phyloP scores from a whole-genome alignment of 2,113 vertebrate species.

The Caloenas nicobarica region DNA sequence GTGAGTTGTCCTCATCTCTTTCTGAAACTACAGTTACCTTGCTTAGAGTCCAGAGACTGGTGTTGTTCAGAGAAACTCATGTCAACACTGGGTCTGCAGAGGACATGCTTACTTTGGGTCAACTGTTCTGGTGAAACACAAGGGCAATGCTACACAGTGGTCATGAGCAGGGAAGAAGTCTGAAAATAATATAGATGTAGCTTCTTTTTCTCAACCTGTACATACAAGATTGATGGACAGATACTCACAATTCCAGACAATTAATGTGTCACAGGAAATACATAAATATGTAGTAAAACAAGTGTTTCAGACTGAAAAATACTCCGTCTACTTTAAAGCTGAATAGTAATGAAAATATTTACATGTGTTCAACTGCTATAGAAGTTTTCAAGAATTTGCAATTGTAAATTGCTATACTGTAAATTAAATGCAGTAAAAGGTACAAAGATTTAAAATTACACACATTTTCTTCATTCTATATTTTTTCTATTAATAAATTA shows the following conservation, averaged over 20 bases:
- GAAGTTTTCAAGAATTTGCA: not conserved
- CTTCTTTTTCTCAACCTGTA: not conserved
- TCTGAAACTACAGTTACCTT: not conserved
- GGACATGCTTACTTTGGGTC: fast-evolving
- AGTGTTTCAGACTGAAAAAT: not conserved
- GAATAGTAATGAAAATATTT: not conserved
- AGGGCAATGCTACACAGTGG: not conserved
- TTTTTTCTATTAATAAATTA: not conserved
- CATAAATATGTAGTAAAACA: not conserved
- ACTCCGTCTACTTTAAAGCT: not conserved
- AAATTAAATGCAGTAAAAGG: not conserved
- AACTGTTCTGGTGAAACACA: not conserved
- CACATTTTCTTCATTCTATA: not conserved
- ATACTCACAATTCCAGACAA: not conserved
- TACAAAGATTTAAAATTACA: not conserved
- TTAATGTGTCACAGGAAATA: not conserved
- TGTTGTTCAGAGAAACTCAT: not conserved
- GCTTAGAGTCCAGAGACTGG: not conserved
- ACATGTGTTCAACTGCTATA: not conserved
- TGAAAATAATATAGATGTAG: not conserved
- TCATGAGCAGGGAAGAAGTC: not conserved
- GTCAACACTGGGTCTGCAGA: not conserved
- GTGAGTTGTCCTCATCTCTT: not conserved
- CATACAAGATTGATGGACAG: not conserved
- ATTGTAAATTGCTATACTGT: not conserved